Percentiles rank a stretch among this genome's conserved stretches.
These are phyloP conservation scores for Coregonus sp. DNA, from an alignment of 2,797 vertebrate species.

Conservation along the genomic window DNA sequence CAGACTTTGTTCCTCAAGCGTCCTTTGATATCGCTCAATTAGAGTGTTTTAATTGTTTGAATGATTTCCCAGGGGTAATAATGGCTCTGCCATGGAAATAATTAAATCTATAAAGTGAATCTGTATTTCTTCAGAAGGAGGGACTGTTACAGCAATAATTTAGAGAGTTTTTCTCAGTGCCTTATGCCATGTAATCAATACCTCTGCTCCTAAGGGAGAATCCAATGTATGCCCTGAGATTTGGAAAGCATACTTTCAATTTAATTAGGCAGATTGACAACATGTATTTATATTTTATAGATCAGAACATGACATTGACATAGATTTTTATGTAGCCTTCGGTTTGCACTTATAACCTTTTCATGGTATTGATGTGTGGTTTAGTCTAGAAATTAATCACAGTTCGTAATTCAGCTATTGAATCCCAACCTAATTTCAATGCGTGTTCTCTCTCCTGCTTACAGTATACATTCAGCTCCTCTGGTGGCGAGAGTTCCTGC, in stretches of 20 bases:
- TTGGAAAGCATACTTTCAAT: constrained; percentile 21
- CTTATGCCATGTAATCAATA: constrained; percentile 51
- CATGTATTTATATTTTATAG: constrained; percentile 42
- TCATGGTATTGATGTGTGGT: constrained; percentile 19
- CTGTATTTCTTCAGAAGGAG: constrained; percentile 5
- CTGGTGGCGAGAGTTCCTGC: constrained; percentile 68
- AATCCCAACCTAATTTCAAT: background rate
- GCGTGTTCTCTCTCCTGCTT: constrained; percentile 17
- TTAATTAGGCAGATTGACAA: constrained; percentile 33
- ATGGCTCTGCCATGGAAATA: background rate
- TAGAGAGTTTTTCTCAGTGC: background rate
- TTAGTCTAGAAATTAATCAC: constrained; percentile 30
- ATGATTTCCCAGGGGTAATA: constrained; percentile 13
- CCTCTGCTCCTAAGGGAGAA: background rate
- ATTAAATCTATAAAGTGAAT: constrained; percentile 24
- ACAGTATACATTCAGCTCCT: constrained; percentile 90
- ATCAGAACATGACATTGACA: constrained; percentile 31
- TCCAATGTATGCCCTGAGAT: constrained; percentile 14
- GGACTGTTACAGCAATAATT: constrained; percentile 28
- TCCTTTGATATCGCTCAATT: background rate
- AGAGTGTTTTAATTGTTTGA: background rate
- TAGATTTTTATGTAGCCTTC: constrained; percentile 22
- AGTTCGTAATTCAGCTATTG: background rate
- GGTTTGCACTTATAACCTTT: constrained; percentile 44
- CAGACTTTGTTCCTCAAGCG: background rate